Evolutionary conservation across 1,140 invertebrate genomes (phyloP), one percentile per base, ranked within the genome.

Genomic region (Epicauta chinensis): DNA sequence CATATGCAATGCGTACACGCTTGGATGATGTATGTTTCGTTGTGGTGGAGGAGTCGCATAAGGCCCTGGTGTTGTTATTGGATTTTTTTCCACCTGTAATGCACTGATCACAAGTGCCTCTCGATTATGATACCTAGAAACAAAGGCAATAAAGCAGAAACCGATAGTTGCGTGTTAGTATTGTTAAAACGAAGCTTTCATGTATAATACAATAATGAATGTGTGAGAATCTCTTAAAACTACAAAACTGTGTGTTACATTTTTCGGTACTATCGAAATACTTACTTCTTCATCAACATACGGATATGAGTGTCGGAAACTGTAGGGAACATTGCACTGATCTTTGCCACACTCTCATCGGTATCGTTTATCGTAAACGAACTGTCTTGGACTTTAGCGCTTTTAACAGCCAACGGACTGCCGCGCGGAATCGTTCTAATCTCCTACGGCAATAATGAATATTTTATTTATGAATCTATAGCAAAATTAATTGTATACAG

Each of bases 31-130:
- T 50, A 75, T 72, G 38, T 78, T 76, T 48, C 77, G 72, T 32
- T 77, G 73, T 1, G 75, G 74, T 7, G 82, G 82, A 1, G 82
- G 83, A 58, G 82, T 81, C 14, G 80, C 75, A 42, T 59, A 83
- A 9, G 89, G 89, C 41, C 89, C 89, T 16, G 89, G 89, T 41
- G 87, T 90, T 37, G 84, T 86, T 52, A 93, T 82, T 51, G 90
- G 90, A 79, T 93, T 86, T 72, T 93, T 93, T 70, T 93, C 91
- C 45, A 93, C 89, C 78, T 94, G 89, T 41, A 94, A 77, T 17
- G 91, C 91, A 71, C 89, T 93, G 71, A 94, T 87, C 29, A 94
- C 91, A 60, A 94, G 84, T 55, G 91, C 90, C 75, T 93, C 89
- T 54, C 91, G 81, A 72, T 92, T 91, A 74, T 94, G 89, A 73